Base-by-base conservation (phyloP, 2,797 vertebrate species). In the Microctenopoma steveboyesi region DNA sequence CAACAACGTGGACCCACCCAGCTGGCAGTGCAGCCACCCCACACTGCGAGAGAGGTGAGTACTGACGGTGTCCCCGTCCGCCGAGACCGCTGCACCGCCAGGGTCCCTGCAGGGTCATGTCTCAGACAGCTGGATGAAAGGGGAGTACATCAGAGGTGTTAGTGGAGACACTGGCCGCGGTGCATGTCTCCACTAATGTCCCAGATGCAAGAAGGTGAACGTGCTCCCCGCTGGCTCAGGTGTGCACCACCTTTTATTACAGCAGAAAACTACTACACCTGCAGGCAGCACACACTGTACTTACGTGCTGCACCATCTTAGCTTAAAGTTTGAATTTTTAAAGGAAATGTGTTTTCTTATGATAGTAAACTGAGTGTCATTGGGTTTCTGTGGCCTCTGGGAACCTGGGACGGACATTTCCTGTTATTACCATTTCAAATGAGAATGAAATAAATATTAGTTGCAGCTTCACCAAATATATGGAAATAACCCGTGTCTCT, bases 41-140 rank as follows among this genome's bases (percentile, higher is more conserved):
- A 98, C 97, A 0, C 94, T 99, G 74, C 90, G 96, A 59, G 97
- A 99, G 93, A 96, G 97, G 97, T 98, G 91, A 72, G 15, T 1
- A 13, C 59, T 1, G 15, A n/a, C 39, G 16, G 11, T 11, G 49
- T 16, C 49, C 7, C 49, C 49, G 15, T 6, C 22, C 5, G 49
- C 2, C 28, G 12, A 28, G 4, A 5, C n/a, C 16, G n/a, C 14
- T 1, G 15, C 27, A 2, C 37, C 37, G 10, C 2, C 9, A 8
- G 2, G 39, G 7, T 27, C 6, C 10, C 30, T 13, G 16, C 30
- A 22, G 35, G n/a, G 37, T 39, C 2, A 35, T 35, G 33, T 35
- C 46, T 5, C 11, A 48, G 9, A 12, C 4, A 3, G 3, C 14
- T 9, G 14, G 11, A 49, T 7, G 43, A 22, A 30, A 4, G 3